phyloP scores from a whole-genome alignment of 23 tunicate species.

The Trididemnum clinides region DNA sequence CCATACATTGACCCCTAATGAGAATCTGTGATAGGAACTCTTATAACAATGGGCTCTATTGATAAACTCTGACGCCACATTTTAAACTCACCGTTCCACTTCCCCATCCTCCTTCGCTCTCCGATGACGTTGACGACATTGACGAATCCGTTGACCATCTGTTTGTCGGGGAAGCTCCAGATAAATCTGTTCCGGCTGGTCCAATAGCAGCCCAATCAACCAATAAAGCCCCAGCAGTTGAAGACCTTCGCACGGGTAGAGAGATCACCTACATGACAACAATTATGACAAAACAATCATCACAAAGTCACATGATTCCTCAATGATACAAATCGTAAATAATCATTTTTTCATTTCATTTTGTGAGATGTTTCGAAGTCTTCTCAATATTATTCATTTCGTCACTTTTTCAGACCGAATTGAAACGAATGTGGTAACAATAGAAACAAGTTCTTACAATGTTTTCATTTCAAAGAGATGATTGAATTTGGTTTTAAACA shows the following conservation, averaged over 20 bases:
- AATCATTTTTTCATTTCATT: no score
- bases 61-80: no score
- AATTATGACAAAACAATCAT: no score
- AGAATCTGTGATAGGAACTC: neutral
- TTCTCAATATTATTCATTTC: no score
- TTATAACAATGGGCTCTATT: no score
- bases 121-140: neutral
- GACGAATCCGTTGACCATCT: conserved; percentile 5
- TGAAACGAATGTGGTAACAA: neutral
- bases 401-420: no score
- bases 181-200: neutral
- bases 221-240: conserved; percentile 47
- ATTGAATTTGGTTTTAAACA: no score
- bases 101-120: conserved; percentile 30
- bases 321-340: no score
- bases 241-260: conserved; percentile 60
- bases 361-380: no score
- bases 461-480: no score
- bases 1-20: neutral
- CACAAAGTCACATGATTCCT: no score
- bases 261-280: conserved; percentile 41
- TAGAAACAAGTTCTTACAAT: no score
- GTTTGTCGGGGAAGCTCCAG: neutral
- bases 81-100: conserved; percentile 19
- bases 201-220: conserved; percentile 59